phyloP scores from a whole-genome alignment of 92 coral and sea anemone genomes.

The Pocillopora grandis region DNA sequence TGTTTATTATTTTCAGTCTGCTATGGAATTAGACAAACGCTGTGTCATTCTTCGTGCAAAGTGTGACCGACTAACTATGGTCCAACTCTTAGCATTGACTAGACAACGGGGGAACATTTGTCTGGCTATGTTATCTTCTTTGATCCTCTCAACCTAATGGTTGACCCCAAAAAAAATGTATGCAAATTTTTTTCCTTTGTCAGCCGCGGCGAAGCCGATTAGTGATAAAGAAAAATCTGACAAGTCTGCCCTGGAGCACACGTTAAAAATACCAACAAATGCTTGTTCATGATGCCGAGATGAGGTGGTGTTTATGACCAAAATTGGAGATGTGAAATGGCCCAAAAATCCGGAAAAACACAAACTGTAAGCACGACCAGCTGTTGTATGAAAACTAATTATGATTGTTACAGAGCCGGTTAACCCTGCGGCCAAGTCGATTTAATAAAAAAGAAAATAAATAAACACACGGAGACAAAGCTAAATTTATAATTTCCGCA shows the following conservation, averaged over 20 bases:
- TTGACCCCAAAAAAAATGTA: no score
- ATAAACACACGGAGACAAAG: neutral
- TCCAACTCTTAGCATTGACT: no score
- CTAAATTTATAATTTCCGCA: neutral
- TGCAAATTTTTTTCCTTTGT: no score
- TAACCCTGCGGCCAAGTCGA: neutral
- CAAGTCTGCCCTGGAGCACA: slow-evolving; percentile 1
- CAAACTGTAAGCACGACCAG: no score
- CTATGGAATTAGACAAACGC: no score
- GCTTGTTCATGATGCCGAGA: neutral
- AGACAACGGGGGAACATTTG: no score
- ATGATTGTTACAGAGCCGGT: neutral
- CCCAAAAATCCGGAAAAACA: neutral
- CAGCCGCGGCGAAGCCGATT: no score
- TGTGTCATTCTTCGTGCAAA: no score
- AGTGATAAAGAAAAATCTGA: neutral
- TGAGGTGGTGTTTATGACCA: neutral
- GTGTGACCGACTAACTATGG: no score
- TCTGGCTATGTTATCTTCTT: no score
- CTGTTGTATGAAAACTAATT: neutral
- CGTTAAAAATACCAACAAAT: neutral
- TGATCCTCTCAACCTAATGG: no score
- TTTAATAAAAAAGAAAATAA: neutral
- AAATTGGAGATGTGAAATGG: neutral
- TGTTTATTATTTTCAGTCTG: no score